A percentile compares a stretch with the other conserved stretches of the same genome.
Evolutionary conservation across 1,140 invertebrate species (phyloP).

Genomic region (Drosophila bocki): DNA sequence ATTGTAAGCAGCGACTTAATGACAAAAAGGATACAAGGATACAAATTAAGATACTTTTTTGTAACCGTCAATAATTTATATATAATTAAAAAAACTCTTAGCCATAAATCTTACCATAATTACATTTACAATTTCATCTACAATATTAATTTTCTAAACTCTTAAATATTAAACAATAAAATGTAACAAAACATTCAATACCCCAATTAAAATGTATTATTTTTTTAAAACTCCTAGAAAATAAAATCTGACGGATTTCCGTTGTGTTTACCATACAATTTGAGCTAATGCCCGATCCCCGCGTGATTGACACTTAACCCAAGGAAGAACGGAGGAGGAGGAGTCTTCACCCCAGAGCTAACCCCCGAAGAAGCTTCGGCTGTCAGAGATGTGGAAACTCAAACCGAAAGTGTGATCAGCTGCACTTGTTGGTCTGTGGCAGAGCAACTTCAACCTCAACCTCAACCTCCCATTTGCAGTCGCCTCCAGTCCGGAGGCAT

Average conservation of each 20-base stretch:
- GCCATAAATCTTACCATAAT: not conserved
- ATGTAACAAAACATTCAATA: not conserved
- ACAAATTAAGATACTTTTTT: not conserved
- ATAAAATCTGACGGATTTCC: constrained; percentile 1
- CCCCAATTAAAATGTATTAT: not conserved
- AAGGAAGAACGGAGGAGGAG: not conserved
- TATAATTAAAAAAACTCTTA: too few relatives aligned
- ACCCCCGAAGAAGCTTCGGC: constrained; percentile 59
- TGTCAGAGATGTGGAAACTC: constrained; percentile 60
- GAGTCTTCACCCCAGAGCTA: constrained; percentile 2
- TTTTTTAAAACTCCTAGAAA: not conserved
- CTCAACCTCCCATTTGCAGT: constrained; percentile 17
- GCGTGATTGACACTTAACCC: constrained; percentile 72
- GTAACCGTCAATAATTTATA: too few relatives aligned
- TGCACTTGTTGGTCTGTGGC: constrained; percentile 70
- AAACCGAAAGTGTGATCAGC: constrained; percentile 63
- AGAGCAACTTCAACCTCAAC: constrained; percentile 16
- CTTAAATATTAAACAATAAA: not conserved
- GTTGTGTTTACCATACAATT: constrained; percentile 5
- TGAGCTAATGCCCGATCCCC: constrained; percentile 48
- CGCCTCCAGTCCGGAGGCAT: constrained; percentile 47
- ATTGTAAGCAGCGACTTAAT: not conserved
- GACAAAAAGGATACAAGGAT: not conserved
- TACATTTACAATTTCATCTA: not conserved
- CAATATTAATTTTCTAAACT: not conserved